Conservation (phyloP, 2,888 invertebrate genomes). For the Spodoptera littoralis region DNA sequence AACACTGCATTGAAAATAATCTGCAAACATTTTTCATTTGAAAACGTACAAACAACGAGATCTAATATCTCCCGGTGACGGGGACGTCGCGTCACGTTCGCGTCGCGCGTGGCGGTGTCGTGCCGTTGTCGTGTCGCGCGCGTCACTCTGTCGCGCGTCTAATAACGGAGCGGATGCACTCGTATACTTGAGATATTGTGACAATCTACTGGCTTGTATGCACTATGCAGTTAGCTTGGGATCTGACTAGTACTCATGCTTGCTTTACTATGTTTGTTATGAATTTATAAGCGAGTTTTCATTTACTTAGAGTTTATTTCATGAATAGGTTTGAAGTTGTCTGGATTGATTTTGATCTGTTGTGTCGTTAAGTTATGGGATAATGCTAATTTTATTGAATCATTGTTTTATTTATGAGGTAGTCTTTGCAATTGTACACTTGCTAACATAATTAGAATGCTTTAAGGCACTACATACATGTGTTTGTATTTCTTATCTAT, state of each 20-base stretch:
- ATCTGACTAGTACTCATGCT: constrained; percentile 21
- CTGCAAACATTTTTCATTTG: constrained; percentile 58
- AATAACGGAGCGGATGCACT: constrained; percentile 57
- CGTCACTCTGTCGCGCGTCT: constrained; percentile 55
- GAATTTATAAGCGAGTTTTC: background rate
- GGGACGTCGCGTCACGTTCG: constrained; percentile 49
- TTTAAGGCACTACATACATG: too few relatives aligned
- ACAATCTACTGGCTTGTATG: constrained; percentile 42
- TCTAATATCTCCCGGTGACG: constrained; percentile 56
- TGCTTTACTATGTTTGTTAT: constrained; percentile 16
- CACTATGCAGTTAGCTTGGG: constrained; percentile 31
- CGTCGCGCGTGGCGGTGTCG: constrained; percentile 34
- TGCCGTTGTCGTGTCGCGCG: constrained; percentile 25
- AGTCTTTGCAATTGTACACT: too few relatives aligned
- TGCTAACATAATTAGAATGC: too few relatives aligned
- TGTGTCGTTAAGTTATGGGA: too few relatives aligned
- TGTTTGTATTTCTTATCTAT: too few relatives aligned
- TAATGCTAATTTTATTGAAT: too few relatives aligned
- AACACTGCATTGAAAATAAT: constrained; percentile 43
- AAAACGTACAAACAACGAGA: constrained; percentile 53
- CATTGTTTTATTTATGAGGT: too few relatives aligned
- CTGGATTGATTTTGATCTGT: too few relatives aligned
- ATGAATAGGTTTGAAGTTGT: too few relatives aligned
- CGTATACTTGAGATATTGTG: constrained; percentile 49
- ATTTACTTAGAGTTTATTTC: too few relatives aligned